phyloP scores from a whole-genome alignment of 2,113 vertebrate species.

The Sialia sialis region DNA sequence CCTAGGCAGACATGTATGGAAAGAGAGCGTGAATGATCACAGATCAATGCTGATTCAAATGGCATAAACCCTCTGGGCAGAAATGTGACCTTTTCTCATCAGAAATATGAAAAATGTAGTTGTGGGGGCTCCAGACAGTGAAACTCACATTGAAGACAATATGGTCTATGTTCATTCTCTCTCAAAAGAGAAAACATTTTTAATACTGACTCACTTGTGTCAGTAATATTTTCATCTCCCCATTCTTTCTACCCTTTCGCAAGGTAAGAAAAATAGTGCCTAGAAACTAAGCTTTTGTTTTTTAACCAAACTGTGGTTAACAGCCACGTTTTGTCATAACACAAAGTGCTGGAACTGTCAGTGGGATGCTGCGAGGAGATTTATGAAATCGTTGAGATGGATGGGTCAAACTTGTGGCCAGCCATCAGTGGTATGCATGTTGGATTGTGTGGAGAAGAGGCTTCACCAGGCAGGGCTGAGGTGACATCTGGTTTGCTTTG shows the following conservation, averaged over 20 bases:
- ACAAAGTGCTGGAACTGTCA: slow-evolving; percentile 8
- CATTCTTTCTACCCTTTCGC: background rate
- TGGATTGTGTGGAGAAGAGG: background rate
- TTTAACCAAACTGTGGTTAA: background rate
- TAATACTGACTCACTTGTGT: slow-evolving; percentile 39
- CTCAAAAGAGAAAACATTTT: slow-evolving; percentile 32
- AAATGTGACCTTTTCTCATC: background rate
- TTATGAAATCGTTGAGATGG: background rate
- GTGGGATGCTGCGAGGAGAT: background rate
- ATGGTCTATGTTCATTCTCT: background rate
- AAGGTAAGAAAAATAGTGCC: slow-evolving; percentile 29
- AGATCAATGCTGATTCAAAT: background rate
- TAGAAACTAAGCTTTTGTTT: slow-evolving; percentile 38
- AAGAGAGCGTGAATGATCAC: background rate
- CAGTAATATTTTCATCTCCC: slow-evolving; percentile 24
- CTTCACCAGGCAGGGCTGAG: background rate
- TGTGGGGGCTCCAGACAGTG: background rate
- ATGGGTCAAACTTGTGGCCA: slow-evolving; percentile 14
- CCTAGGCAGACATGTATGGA: background rate
- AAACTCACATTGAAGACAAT: background rate
- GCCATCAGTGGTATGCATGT: background rate
- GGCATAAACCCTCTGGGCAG: background rate
- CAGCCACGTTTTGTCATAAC: background rate
- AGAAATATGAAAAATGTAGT: background rate
- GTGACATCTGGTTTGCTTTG: background rate